These are phyloP conservation scores for Byasa hedistus DNA, from an alignment of 2,888 invertebrate genomes.

Conservation along the genomic window DNA sequence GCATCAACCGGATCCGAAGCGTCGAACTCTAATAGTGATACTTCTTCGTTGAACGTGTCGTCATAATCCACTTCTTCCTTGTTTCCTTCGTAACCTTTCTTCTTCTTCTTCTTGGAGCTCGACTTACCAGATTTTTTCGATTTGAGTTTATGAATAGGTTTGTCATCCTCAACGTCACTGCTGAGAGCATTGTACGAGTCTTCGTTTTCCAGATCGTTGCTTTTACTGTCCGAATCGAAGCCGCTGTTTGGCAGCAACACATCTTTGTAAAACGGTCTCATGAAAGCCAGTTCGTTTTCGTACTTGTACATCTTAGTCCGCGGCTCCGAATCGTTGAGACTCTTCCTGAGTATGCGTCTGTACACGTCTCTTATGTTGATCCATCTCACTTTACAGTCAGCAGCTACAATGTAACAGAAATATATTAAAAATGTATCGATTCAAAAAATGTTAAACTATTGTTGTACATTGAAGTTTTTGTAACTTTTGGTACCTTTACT, in stretches of 20 bases:
- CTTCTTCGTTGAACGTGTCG: conserved; percentile 39
- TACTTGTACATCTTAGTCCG: conserved; percentile 62
- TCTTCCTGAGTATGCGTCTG: conserved; percentile 59
- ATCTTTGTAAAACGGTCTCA: conserved; percentile 64
- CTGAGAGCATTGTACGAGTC: conserved; percentile 39
- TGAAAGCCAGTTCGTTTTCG: conserved; percentile 57
- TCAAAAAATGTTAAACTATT: too few relatives aligned
- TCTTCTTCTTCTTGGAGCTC: conserved; percentile 40
- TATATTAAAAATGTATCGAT: neutral
- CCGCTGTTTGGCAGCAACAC: conserved; percentile 41
- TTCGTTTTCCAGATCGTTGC: conserved; percentile 43
- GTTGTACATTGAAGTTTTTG: too few relatives aligned
- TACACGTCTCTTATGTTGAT: conserved; percentile 72
- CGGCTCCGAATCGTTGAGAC: conserved; percentile 37
- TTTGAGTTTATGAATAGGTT: conserved; percentile 39
- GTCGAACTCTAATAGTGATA: conserved; percentile 50
- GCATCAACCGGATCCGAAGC: conserved; percentile 64
- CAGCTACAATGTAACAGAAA: conserved; percentile 47
- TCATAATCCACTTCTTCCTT: conserved; percentile 35
- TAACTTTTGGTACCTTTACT: too few relatives aligned
- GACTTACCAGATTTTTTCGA: conserved; percentile 40
- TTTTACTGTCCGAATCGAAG: conserved; percentile 40
- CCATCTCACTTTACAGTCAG: conserved; percentile 71
- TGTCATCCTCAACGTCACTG: conserved; percentile 47
- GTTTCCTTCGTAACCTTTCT: conserved; percentile 38